Percentiles rank a stretch among this genome's conserved stretches.
Conservation (phyloP, 2,113 vertebrate genomes). For the Coregonus clupeaformis region DNA sequence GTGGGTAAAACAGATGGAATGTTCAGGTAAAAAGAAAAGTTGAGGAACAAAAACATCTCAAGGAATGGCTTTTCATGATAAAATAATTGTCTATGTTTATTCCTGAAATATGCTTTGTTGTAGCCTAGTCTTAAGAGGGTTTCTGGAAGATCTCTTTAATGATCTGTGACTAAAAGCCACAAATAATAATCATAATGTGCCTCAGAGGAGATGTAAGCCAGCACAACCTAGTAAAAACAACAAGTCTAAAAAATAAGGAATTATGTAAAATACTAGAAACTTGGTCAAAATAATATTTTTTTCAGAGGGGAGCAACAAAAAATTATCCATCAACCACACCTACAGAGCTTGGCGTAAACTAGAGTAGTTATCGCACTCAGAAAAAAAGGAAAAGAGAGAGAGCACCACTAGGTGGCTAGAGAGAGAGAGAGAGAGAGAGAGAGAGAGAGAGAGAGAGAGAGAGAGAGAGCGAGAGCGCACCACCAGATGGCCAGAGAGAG, state of each 20-base stretch:
- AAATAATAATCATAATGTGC: background rate
- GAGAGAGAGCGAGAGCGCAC: background rate
- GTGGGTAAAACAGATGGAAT: conserved; percentile 23
- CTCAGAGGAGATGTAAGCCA: background rate
- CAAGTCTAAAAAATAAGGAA: background rate
- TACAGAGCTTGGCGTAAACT: background rate
- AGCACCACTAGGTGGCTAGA: background rate
- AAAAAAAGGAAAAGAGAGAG: conserved; percentile 6
- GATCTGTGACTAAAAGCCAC: no score
- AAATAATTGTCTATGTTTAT: conserved; percentile 49
- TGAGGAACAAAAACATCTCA: conserved; percentile 7
- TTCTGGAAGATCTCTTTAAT: no score
- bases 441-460: no score
- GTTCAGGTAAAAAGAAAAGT: conserved; percentile 29
- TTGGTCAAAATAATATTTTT: background rate
- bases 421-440: no score
- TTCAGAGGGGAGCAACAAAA: background rate
- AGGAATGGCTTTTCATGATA: conserved; percentile 20
- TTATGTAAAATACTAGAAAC: background rate
- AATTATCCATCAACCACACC: background rate
- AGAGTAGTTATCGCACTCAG: background rate
- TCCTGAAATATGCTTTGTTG: background rate
- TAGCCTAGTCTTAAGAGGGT: no score
- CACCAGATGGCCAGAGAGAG: no score
- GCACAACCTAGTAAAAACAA: background rate